Percentiles rank a stretch among this genome's conserved stretches.
These are phyloP conservation scores for Mizuhopecten yessoensis DNA, from an alignment of 1,140 invertebrate species.

Conservation along the genomic window DNA sequence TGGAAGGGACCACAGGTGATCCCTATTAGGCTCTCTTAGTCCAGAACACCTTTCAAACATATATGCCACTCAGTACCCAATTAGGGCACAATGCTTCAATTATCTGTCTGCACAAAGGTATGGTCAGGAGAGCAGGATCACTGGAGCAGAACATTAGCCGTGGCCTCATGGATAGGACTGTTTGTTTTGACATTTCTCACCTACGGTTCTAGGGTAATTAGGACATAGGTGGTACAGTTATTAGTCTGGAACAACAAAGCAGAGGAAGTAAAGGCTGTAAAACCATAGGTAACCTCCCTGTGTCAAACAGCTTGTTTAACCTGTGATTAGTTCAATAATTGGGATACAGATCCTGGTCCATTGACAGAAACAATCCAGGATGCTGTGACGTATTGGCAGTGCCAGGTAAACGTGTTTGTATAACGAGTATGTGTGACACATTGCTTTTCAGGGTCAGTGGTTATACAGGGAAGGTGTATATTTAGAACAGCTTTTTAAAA, in stretches of 20 bases:
- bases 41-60: neutral
- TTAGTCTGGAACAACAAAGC: neutral
- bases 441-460: too few relatives aligned
- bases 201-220: neutral
- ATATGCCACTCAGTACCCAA: neutral
- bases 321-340: too few relatives aligned
- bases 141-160: neutral
- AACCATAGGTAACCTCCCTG: neutral
- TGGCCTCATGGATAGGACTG: neutral
- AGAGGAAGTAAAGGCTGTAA: neutral
- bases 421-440: too few relatives aligned
- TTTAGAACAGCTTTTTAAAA: too few relatives aligned
- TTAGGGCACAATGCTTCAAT: neutral
- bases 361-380: too few relatives aligned
- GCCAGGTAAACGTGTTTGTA: too few relatives aligned
- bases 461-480: too few relatives aligned
- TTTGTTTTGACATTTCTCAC: constrained; percentile 28
- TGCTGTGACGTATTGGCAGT: too few relatives aligned
- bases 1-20: constrained; percentile 29
- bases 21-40: neutral
- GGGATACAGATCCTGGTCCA: too few relatives aligned
- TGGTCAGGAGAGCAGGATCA: neutral
- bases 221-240: neutral
- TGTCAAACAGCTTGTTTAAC: neutral
- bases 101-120: too few relatives aligned